Conservation (phyloP, 2,888 invertebrate genomes). For the Hirtodrosophila confusa region DNA sequence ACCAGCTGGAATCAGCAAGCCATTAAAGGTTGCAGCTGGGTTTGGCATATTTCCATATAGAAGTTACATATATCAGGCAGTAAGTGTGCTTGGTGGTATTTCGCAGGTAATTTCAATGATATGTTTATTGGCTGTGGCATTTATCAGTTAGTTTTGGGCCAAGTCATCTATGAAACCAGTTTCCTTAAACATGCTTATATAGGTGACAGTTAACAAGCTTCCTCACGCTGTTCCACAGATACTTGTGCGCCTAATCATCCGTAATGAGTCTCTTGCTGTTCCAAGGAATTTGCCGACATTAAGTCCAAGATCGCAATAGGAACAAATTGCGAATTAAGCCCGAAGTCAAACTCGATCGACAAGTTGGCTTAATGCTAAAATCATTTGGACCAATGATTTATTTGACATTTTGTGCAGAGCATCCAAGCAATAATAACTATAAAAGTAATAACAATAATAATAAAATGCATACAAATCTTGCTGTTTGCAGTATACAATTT, state of each 20-base stretch:
- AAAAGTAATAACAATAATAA: conserved; percentile 43
- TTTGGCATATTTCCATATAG: too few relatives aligned
- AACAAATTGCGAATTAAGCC: background rate
- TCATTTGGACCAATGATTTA: conserved; percentile 53
- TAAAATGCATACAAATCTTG: conserved; percentile 27
- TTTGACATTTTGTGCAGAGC: conserved; percentile 53
- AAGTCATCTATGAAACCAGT: conserved; percentile 3
- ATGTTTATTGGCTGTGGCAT: too few relatives aligned
- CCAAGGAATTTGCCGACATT: conserved; percentile 5
- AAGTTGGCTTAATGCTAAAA: conserved; percentile 34
- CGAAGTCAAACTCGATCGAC: conserved; percentile 4
- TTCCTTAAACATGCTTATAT: conserved; percentile 3
- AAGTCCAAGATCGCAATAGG: background rate
- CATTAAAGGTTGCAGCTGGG: too few relatives aligned
- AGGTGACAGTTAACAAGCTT: conserved; percentile 26
- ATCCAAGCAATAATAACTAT: conserved; percentile 14
- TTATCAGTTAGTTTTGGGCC: too few relatives aligned
- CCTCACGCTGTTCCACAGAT: conserved; percentile 22
- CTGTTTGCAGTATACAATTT: background rate
- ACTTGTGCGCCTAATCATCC: conserved; percentile 24
- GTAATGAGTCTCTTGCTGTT: conserved; percentile 3
- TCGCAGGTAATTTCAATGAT: too few relatives aligned
- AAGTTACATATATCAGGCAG: too few relatives aligned
- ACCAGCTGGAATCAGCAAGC: too few relatives aligned
- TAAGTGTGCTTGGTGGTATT: too few relatives aligned